Base-by-base conservation (phyloP, 2,797 vertebrate genomes). In the Tympanoctomys barrerae region DNA sequence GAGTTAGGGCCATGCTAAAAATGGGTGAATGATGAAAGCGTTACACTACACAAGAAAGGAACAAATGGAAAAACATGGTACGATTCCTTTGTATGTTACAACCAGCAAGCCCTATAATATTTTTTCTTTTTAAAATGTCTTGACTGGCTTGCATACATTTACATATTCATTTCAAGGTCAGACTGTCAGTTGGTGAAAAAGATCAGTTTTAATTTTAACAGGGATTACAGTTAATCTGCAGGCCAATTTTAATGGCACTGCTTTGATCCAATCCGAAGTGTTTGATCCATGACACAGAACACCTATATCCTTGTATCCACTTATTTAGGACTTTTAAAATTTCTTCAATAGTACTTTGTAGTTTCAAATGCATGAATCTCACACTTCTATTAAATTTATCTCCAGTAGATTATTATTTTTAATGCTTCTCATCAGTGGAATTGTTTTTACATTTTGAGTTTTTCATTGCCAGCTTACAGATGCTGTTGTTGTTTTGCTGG, bases 361-460 rank as follows among this genome's bases (percentile, higher is more conserved):
- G 31, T 87, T 79, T 92, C 52, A 80, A 52, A 57, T n/a, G 59
- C 14, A 92, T 14, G 49, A 61, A 83, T 66, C 26, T 61, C 77
- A 4, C 90, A 81, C 57, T 83, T 85, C 57, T 83, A 22, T 28
- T 71, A 75, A 96, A 71, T 16, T 26, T 84, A 71, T 64, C 42
- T n/a, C 31, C 59, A 77, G 24, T 64, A 61, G 31, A 80, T 70
- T 39, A 61, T 62, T 91, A 4, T 52, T 70, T 77, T 33, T 42
- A 11, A 61, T 12, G 36, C 14, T 59, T 57, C 66, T 87, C 70
- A 5, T 70, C 70, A 87, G 52, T 87, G 3, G 18, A 52, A 59
- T 79, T 42, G 22, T 79, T 87, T 59, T 79, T 90, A 66, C 89
- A 73, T 88, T 95, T 81, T 79, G 46, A 16, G 5, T 42, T 80